Evolutionary conservation across 2,113 vertebrate species (phyloP).

Genomic region (Leucoraja erinaceus): DNA sequence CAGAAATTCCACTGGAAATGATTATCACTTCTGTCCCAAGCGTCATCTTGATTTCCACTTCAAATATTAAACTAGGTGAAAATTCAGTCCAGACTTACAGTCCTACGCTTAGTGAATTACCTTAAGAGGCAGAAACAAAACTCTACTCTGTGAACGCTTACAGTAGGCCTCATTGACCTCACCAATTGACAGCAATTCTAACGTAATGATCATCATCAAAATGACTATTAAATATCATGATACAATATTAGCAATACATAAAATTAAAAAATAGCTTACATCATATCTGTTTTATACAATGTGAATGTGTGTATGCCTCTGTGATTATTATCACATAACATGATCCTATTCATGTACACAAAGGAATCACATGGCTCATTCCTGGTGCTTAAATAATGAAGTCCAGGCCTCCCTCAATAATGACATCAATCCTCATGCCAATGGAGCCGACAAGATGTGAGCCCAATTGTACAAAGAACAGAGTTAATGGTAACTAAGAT

Average conservation of each 20-base stretch:
- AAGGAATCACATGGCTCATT: not conserved
- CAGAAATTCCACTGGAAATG: conserved; percentile 15
- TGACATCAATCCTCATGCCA: not conserved
- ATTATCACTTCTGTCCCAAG: conserved; percentile 26
- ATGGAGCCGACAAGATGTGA: not conserved
- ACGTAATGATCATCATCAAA: not conserved
- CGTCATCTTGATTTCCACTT: conserved; percentile 1
- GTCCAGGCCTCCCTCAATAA: not conserved
- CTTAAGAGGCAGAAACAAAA: not conserved
- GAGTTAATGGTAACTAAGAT: no score
- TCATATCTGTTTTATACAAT: not conserved
- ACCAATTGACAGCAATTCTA: not conserved
- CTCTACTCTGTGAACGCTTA: not conserved
- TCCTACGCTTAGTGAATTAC: not conserved
- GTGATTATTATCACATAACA: not conserved
- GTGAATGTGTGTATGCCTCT: no score
- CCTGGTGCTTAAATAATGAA: not conserved
- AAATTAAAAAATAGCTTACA: not conserved
- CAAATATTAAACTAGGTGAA: not conserved
- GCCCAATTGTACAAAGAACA: no score
- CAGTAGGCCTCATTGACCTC: not conserved
- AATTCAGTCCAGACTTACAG: conserved; percentile 13
- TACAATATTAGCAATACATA: not conserved
- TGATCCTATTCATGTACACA: not conserved
- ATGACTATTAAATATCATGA: not conserved